These are phyloP conservation scores for Sebastes schlegelii DNA, from an alignment of 2,113 vertebrate genomes.

Conservation along the genomic window DNA sequence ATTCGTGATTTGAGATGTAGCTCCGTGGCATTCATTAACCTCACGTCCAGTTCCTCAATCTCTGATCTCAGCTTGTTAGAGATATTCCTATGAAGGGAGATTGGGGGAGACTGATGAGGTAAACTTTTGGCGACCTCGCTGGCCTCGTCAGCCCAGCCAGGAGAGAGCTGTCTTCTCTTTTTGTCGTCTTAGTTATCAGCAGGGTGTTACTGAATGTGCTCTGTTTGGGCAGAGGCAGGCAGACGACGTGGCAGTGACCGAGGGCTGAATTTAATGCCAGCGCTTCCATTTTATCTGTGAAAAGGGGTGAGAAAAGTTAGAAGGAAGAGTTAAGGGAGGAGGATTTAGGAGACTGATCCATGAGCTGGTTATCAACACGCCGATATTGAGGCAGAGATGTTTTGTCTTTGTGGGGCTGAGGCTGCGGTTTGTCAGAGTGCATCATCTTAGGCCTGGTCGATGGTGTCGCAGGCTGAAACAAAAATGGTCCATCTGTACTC, in stretches of 20 bases:
- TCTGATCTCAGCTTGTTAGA: conserved; percentile 8
- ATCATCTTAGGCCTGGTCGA: neutral
- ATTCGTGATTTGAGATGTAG: neutral
- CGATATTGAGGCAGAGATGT: neutral
- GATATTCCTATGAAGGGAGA: neutral
- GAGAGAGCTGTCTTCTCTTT: conserved; percentile 13
- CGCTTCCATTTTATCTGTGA: neutral
- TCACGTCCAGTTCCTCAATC: neutral
- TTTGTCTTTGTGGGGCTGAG: neutral
- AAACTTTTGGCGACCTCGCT: neutral
- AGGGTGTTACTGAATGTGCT: neutral
- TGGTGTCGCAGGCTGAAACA: neutral
- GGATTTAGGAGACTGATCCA: neutral
- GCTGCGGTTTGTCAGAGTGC: neutral
- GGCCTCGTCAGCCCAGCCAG: neutral
- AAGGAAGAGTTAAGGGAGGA: neutral
- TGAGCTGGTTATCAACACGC: neutral
- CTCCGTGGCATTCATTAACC: neutral
- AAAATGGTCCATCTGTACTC: neutral
- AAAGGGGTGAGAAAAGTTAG: neutral
- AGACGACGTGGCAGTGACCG: neutral
- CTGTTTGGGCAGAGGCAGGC: neutral
- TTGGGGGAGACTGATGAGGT: neutral
- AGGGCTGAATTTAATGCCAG: neutral
- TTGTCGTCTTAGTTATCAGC: conserved; percentile 17